These are phyloP conservation scores for Parasteatoda tepidariorum DNA, from an alignment of 1,140 invertebrate genomes.

Conservation along the genomic window DNA sequence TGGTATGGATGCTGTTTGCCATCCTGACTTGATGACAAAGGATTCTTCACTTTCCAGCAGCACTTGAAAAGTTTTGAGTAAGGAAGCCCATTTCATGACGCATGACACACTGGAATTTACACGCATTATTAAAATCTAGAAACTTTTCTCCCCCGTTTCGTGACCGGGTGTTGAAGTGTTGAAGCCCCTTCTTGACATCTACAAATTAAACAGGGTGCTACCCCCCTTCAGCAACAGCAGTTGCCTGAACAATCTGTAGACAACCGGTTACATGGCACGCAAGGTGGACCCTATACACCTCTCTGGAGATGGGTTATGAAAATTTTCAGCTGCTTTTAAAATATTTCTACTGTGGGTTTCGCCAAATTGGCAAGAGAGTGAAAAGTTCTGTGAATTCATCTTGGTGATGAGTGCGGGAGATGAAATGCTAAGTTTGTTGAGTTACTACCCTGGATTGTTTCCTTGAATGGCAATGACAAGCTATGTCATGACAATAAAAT, in stretches of 20 bases:
- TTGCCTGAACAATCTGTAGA: slow-evolving; percentile 26
- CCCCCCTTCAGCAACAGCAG: neutral
- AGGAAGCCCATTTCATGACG: too few relatives aligned
- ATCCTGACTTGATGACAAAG: slow-evolving; percentile 22
- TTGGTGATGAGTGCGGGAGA: too few relatives aligned
- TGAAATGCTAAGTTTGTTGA: too few relatives aligned
- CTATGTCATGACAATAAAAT: too few relatives aligned
- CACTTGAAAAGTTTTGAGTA: neutral
- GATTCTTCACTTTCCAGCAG: neutral
- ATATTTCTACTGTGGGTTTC: neutral
- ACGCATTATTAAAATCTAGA: neutral
- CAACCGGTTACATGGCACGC: slow-evolving; percentile 28
- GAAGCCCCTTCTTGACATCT: slow-evolving; percentile 25
- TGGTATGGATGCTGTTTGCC: neutral
- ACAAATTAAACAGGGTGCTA: slow-evolving; percentile 13
- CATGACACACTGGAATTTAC: neutral
- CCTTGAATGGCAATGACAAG: too few relatives aligned
- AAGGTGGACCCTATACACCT: neutral
- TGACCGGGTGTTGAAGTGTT: slow-evolving; percentile 35
- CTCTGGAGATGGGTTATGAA: neutral
- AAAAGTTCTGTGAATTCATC: too few relatives aligned
- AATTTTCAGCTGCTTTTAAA: slow-evolving; percentile 22
- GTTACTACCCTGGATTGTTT: too few relatives aligned
- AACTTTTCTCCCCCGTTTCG: slow-evolving; percentile 37
- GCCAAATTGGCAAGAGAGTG: too few relatives aligned